These are phyloP conservation scores for Cantharis lateralis DNA, from an alignment of 2,888 invertebrate species.

Conservation along the genomic window DNA sequence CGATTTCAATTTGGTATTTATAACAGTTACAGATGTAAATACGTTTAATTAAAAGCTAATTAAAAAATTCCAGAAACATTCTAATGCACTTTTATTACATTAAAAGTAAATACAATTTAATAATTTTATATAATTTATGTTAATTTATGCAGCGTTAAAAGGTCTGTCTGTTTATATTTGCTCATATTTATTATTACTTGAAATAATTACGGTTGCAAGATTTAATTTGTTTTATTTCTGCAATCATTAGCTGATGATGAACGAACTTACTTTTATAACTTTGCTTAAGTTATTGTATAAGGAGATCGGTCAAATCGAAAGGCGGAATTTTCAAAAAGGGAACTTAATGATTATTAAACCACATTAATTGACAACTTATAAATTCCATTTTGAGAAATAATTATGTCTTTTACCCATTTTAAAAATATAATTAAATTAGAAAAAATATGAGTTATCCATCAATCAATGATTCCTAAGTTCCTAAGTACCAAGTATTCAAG, in stretches of 20 bases:
- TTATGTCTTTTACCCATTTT: not conserved
- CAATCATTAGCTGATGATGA: constrained; percentile 31
- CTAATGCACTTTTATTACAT: constrained; percentile 11
- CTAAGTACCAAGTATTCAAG: no score
- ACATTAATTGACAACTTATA: not conserved
- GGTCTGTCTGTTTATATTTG: constrained; percentile 28
- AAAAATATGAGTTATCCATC: not conserved
- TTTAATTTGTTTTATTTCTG: constrained; percentile 22
- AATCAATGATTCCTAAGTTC: not conserved
- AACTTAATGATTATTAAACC: not conserved
- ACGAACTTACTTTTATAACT: not conserved
- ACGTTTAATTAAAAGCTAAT: constrained; percentile 5
- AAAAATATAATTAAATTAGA: not conserved
- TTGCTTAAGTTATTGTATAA: not conserved
- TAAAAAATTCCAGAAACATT: constrained; percentile 14
- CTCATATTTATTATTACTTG: constrained; percentile 17
- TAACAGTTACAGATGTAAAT: constrained; percentile 3
- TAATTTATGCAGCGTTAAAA: constrained; percentile 36
- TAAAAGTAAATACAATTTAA: constrained; percentile 15
- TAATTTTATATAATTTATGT: constrained; percentile 22
- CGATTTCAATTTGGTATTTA: not conserved
- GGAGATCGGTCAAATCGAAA: not conserved
- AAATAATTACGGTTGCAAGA: constrained; percentile 3
- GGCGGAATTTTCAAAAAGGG: not conserved
- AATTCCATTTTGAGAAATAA: not conserved